Base-by-base conservation (phyloP, 2,888 invertebrate species). In the Harpalus rufipes region DNA sequence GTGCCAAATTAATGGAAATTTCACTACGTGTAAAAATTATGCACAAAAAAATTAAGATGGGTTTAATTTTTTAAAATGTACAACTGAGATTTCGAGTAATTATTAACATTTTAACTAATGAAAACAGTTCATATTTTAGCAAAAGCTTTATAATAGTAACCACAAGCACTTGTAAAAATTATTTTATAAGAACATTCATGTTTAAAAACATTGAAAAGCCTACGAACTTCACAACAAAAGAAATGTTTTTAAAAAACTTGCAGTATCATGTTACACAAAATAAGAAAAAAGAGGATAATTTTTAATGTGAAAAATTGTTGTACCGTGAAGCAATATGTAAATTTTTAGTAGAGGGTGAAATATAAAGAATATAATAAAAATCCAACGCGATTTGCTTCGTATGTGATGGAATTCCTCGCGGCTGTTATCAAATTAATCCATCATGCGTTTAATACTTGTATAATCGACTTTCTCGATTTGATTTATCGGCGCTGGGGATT, bases 381-480 rank as follows among this genome's bases (percentile, higher is more conserved):
- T 51, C 12, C 44, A 12, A 12, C 44, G 32, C 32, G 32, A 32
- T 32, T 32, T 32, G 32, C 32, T 32, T 32, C 32, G 12, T 51
- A 51, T 51, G 44, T 51, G 44, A 51, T 51, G 44, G 44, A 59
- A 59, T 59, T 59, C 59, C 39, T n/a, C 25, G 44, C 5, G 44
- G 44, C 44, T 81, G 44, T 65, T 81, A 81, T 81, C 65, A 81
- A 41, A 81, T 81, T 65, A 81, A 81, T 81, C 81, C 81, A 81
- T 81, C 81, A 81, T 51, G 65, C 65, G 81, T 81, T 81, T 81
- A 81, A 68, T 81, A 81, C 65, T 81, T 65, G 81, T 65, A 65
- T 44, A 65, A 81, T 81, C 81, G 81, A 81, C 81, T 81, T 81
- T 81, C 81, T 63, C 41, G 65, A 65, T 81, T 81, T 81, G 81